Evolutionary conservation across 1,140 invertebrate species (phyloP).

Genomic region (Colletes latitarsis): DNA sequence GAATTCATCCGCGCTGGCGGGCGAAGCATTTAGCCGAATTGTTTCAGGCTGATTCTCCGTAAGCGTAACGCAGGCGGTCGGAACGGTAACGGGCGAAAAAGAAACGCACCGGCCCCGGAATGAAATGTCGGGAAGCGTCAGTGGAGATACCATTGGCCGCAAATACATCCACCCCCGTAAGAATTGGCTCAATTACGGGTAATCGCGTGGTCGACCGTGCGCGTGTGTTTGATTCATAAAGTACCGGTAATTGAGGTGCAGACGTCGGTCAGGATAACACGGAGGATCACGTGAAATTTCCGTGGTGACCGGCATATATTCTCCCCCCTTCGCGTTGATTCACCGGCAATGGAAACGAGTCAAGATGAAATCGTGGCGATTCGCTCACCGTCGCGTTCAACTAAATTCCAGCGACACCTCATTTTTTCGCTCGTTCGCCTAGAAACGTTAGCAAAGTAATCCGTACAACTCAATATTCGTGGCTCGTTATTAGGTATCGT

Average conservation of each 20-base stretch:
- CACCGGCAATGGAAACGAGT: slow-evolving; percentile 18
- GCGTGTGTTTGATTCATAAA: slow-evolving; percentile 75
- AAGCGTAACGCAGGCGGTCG: too few species aligned
- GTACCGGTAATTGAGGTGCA: slow-evolving; percentile 75
- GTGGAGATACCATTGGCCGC: slow-evolving; percentile 61
- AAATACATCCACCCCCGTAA: slow-evolving; percentile 72
- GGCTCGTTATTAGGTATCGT: too few species aligned
- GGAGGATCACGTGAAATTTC: slow-evolving; percentile 75
- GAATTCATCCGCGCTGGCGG: background rate
- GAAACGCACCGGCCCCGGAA: background rate
- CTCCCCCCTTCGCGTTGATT: slow-evolving; percentile 29
- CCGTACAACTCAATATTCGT: too few species aligned
- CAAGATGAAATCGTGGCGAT: slow-evolving; percentile 8
- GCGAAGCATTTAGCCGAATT: too few species aligned
- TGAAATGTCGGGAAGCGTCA: slow-evolving; percentile 42
- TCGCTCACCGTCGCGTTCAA: background rate
- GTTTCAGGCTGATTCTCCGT: too few species aligned
- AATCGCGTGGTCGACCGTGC: slow-evolving; percentile 70
- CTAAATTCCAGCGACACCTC: slow-evolving; percentile 15
- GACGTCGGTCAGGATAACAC: slow-evolving; percentile 71
- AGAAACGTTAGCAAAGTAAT: too few species aligned
- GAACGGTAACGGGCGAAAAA: slow-evolving; percentile 6
- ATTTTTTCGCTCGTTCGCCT: background rate
- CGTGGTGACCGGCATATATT: slow-evolving; percentile 60
- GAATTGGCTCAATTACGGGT: slow-evolving; percentile 78